Evolutionary conservation across 2,888 invertebrate genomes (phyloP).

Genomic region (Drosophila niveifrons): DNA sequence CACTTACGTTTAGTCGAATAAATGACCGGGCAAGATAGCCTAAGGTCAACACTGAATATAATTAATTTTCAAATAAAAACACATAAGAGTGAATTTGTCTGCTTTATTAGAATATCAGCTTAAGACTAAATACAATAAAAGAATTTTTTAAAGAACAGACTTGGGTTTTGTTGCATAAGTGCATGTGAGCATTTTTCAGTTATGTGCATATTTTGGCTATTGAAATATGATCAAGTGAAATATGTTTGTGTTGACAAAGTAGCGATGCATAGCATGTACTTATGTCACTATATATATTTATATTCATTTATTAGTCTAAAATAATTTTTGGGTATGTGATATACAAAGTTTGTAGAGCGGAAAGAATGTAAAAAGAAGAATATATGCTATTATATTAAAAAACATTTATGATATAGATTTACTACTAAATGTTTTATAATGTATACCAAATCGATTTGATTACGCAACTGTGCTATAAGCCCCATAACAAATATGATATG

Average conservation of each 20-base stretch:
- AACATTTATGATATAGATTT: neutral
- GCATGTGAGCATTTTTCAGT: neutral
- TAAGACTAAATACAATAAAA: no score
- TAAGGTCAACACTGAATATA: no score
- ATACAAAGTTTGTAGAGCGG: slow-evolving; percentile 10
- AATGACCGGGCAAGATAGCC: no score
- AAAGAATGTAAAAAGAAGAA: slow-evolving; percentile 27
- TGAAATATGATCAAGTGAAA: neutral
- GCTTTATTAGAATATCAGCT: no score
- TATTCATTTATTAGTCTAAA: slow-evolving; percentile 14
- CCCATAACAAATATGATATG: no score
- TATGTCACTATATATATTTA: slow-evolving; percentile 1
- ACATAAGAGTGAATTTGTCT: no score
- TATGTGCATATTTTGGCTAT: neutral
- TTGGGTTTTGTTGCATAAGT: no score
- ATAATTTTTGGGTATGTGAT: slow-evolving; percentile 13
- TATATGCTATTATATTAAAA: neutral
- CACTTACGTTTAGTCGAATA: no score
- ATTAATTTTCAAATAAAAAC: no score
- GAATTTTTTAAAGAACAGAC: no score
- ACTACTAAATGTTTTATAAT: slow-evolving; percentile 12
- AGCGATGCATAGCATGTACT: no score
- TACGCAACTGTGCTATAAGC: slow-evolving; percentile 25
- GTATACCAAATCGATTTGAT: slow-evolving; percentile 14
- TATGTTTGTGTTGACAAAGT: no score